Conservation (phyloP, 2,797 vertebrate species). For the Gallinago solitaria region DNA sequence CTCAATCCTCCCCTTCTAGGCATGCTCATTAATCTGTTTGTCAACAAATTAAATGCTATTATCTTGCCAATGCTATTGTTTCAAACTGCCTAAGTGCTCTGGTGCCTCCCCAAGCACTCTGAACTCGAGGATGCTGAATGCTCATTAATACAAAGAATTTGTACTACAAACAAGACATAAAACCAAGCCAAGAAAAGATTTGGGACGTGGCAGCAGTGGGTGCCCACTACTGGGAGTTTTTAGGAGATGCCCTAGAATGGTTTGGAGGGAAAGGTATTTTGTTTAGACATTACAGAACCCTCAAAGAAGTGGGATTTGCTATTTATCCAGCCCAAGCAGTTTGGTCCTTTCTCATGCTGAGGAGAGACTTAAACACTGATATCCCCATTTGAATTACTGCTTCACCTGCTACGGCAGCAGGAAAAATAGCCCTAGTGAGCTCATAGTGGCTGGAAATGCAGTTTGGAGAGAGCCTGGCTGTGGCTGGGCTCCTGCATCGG, state of each 20-base stretch:
- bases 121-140: background rate
- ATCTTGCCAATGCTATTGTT: constrained; percentile 49
- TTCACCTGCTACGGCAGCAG: background rate
- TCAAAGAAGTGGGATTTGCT: background rate
- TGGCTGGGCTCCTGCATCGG: background rate
- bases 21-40: constrained; percentile 51
- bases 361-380: background rate
- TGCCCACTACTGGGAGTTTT: background rate
- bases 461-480: background rate
- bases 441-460: background rate
- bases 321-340: background rate
- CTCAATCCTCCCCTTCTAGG: constrained; percentile 4
- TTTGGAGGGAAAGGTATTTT: background rate
- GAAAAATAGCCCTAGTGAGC: background rate
- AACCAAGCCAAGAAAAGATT: background rate
- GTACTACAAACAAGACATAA: background rate
- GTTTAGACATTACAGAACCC: background rate
- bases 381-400: background rate
- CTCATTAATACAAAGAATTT: background rate
- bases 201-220: background rate
- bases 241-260: background rate
- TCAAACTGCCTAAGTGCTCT: constrained; percentile 20
- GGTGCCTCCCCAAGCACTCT: background rate
- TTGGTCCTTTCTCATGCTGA: background rate
- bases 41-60: constrained; percentile 64